Percentiles rank a stretch among this genome's conserved stretches.
These are phyloP conservation scores for Corvus moneduloides DNA, from an alignment of 2,113 vertebrate species.

Conservation along the genomic window DNA sequence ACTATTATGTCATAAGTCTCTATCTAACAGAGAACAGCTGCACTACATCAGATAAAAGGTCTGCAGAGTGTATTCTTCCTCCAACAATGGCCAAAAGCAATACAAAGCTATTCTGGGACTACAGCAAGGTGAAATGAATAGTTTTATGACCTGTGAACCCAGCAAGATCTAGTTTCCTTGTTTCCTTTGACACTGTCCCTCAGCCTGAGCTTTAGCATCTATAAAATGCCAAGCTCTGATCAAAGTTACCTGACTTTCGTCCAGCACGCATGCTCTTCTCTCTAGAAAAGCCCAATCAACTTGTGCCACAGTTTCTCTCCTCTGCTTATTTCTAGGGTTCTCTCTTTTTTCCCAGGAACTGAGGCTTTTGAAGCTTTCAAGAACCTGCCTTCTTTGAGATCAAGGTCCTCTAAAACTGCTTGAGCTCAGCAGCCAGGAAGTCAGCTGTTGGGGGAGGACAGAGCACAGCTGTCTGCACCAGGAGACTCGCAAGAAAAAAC, in stretches of 20 bases:
- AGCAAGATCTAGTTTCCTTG: background rate
- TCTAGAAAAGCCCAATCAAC: background rate
- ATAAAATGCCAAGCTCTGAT: background rate
- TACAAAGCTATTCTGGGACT: background rate
- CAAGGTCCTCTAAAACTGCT: background rate
- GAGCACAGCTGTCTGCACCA: background rate
- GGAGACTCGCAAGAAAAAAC: background rate
- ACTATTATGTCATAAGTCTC: background rate
- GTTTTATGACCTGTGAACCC: background rate
- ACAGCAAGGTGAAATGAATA: conserved; percentile 32
- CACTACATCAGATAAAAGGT: conserved; percentile 20
- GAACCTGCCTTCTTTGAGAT: background rate
- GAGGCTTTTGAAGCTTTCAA: background rate
- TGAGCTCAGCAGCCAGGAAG: background rate
- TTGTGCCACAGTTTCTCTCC: background rate
- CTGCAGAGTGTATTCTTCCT: conserved; percentile 2
- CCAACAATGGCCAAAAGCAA: background rate
- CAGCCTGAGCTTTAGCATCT: background rate
- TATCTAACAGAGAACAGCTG: conserved; percentile 27
- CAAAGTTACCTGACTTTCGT: background rate
- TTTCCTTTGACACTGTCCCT: background rate
- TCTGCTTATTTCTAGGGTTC: background rate
- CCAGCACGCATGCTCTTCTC: background rate
- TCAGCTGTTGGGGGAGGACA: background rate
- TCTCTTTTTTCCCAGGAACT: background rate